Conservation (phyloP, 2,113 vertebrate species). For the cat (Felis catus) region F.catus_Fca126_mat1.0 CM031417.1:40136001-40136500, state of each 20-base stretch:
- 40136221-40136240: background rate
- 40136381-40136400: no score
- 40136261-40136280: background rate
- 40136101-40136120: background rate
- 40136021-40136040: background rate
- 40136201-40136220: background rate
- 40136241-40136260: constrained; percentile 22
- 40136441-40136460: no score
- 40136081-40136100: no score
- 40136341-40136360: background rate
- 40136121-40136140: background rate
- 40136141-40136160: background rate
- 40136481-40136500: no score
- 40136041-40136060: background rate
- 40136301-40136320: background rate
- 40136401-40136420: no score
- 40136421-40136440: no score
- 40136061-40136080: background rate
- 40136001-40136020: background rate
- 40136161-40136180: background rate
- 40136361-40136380: background rate
- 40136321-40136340: background rate
- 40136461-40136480: no score
- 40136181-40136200: background rate
- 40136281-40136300: background rate